A percentile compares a stretch with the other conserved stretches of the same genome.
phyloP scores from a whole-genome alignment of 2,888 invertebrate genomes.

The Plagodis dolabraria region DNA sequence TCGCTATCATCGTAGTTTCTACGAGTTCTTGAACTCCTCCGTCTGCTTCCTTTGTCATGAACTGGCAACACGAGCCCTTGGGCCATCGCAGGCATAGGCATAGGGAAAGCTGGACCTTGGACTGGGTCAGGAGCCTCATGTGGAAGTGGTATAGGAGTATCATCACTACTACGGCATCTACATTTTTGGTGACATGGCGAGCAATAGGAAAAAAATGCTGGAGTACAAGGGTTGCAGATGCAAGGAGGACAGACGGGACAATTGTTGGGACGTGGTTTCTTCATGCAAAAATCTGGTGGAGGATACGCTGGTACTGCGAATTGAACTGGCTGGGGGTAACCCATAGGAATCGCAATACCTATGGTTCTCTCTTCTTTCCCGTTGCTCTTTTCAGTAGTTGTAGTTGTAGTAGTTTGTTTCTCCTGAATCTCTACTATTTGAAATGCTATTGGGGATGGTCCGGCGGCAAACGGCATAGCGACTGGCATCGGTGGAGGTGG shows the following conservation, averaged over 20 bases:
- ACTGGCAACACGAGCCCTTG: slow-evolving; percentile 9
- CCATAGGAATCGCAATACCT: slow-evolving; percentile 23
- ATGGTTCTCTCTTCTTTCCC: slow-evolving; percentile 5
- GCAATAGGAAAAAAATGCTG: slow-evolving; percentile 71
- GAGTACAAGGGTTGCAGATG: slow-evolving; percentile 66
- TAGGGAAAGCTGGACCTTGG: slow-evolving; percentile 16
- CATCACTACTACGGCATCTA: slow-evolving; percentile 53
- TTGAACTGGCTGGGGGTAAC: slow-evolving; percentile 48
- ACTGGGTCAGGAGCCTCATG: slow-evolving; percentile 34
- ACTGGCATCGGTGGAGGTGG: slow-evolving; percentile 19
- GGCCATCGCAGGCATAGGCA: slow-evolving; percentile 10
- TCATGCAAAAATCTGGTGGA: slow-evolving; percentile 39
- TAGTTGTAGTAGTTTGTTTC: slow-evolving; percentile 16
- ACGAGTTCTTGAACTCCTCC: neutral
- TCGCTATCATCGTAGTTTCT: slow-evolving; percentile 5
- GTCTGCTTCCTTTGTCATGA: slow-evolving; percentile 1
- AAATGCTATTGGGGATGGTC: slow-evolving; percentile 6
- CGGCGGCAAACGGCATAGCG: neutral
- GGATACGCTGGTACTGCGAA: slow-evolving; percentile 52
- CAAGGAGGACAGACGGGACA: slow-evolving; percentile 75
- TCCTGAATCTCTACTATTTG: slow-evolving; percentile 24
- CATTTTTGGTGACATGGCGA: slow-evolving; percentile 70
- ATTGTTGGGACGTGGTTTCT: slow-evolving; percentile 35
- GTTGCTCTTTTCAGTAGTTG: slow-evolving; percentile 25
- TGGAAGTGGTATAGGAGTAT: slow-evolving; percentile 49